Evolutionary conservation across 2,797 vertebrate species (phyloP).

Genomic region (Cirrhinus mrigala): DNA sequence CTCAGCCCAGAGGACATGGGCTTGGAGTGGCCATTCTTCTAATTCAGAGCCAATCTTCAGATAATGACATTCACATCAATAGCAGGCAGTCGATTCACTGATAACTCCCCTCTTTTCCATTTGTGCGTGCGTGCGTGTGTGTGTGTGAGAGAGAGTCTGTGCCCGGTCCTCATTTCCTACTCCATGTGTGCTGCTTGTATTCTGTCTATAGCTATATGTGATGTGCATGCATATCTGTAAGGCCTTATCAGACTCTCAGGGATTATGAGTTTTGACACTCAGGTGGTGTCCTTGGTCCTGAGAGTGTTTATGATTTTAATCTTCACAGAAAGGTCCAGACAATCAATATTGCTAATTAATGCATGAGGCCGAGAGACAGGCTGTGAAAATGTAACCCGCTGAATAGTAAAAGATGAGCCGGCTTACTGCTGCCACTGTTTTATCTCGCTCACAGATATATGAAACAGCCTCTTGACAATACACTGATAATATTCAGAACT

Average conservation of each 20-base stretch:
- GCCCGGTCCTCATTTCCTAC: conserved; percentile 77
- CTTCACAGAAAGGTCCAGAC: conserved; percentile 81
- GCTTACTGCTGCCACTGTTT: conserved; percentile 32
- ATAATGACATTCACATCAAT: conserved; percentile 85
- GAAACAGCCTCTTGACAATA: conserved; percentile 21
- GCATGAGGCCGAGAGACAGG: conserved; percentile 76
- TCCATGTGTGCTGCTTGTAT: neutral
- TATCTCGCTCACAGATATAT: conserved; percentile 24
- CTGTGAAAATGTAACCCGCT: conserved; percentile 53
- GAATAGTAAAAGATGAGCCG: conserved; percentile 49
- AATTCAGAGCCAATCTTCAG: conserved; percentile 86
- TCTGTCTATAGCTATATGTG: conserved; percentile 45
- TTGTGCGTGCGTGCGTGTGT: neutral
- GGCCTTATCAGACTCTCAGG: conserved; percentile 83
- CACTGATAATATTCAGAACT: conserved; percentile 22
- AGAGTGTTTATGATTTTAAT: conserved; percentile 89
- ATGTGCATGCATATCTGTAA: conserved; percentile 49
- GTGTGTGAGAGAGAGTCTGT: conserved; percentile 70
- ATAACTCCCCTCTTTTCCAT: conserved; percentile 72
- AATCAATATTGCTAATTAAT: conserved; percentile 85
- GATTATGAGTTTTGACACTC: conserved; percentile 85
- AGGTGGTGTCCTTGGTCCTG: conserved; percentile 83
- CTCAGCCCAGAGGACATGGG: conserved; percentile 72
- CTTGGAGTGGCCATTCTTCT: conserved; percentile 80
- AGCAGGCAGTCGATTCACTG: conserved; percentile 81